Base-by-base conservation (phyloP, 2,888 invertebrate genomes). In the Tetropium fuscum region DNA sequence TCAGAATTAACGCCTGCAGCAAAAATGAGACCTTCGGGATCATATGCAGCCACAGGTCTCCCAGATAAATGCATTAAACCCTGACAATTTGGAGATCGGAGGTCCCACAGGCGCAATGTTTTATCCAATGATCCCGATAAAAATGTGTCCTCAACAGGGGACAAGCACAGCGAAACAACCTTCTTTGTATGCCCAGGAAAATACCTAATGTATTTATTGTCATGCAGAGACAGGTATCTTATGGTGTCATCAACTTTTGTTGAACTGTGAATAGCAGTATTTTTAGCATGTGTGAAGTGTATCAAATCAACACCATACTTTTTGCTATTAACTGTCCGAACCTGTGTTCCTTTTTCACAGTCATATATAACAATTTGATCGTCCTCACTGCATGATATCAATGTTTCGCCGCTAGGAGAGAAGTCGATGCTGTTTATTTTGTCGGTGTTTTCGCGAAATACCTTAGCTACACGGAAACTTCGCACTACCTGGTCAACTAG, bases 351-450 rank as follows among this genome's bases (percentile, higher is more conserved):
- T 78, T 96, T 97, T 81, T 98, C 95, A 81, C 98, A 98, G 81
- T 99, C 98, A 82, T 98, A 99, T 70, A 99, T 97, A 48, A 98
- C 97, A 77, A 99, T 99, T 82, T 98, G 98, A 83, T 99, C 99
- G 83, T 99, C 99, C 83, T 98, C 98, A 79, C 97, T 95, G 80
- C 98, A 98, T 2, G 97, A 95, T 79, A 99, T 97, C 60, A 99
- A 84, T 54, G 95, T 94, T 82, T 97, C 97, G 45, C 99, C 99
- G 82, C 90, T 95, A 0, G 94, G 91, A 47, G 97, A 95, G 84
- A 97, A 99, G 84, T 98, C 97, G 80, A 99, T 94, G 81, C 96
- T 96, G 84, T 98, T 99, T 80, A 99, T 97, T 85, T 95, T 93
- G 81, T 98, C 98, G 27, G 95, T 94, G 83, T 98, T 98, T 84